Percentiles rank a stretch among this genome's conserved stretches.
Conservation (phyloP, 2,113 vertebrate genomes). For the Zingel zingel region DNA sequence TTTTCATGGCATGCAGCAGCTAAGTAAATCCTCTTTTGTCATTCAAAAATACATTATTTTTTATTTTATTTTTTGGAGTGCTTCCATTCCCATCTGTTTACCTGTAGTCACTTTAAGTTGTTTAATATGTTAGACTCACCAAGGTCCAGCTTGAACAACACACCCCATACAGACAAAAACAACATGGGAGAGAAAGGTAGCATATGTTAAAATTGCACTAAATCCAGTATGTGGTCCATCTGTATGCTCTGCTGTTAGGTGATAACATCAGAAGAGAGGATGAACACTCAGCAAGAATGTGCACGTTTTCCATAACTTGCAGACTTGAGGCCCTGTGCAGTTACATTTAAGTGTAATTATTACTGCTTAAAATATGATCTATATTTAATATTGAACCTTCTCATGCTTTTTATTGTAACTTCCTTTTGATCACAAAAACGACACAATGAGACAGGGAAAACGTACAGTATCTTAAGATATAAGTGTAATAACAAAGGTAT, state of each 20-base stretch:
- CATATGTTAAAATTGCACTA: conserved; percentile 36
- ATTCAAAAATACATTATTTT: background rate
- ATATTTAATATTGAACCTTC: background rate
- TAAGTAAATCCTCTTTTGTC: background rate
- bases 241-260: conserved; percentile 46
- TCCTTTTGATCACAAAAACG: background rate
- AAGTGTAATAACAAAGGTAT: background rate
- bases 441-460: background rate
- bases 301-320: background rate
- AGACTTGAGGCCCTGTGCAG: background rate
- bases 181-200: conserved; percentile 19
- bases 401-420: background rate
- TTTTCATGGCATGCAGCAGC: background rate
- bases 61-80: background rate
- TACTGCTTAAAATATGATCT: background rate
- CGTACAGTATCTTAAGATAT: background rate
- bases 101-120: background rate
- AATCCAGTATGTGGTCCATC: conserved; percentile 52
- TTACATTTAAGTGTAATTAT: background rate
- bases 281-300: conserved; percentile 53
- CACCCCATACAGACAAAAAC: conserved; percentile 19
- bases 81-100: background rate
- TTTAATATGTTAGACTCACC: background rate
- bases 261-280: conserved; percentile 42
- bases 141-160: conserved; percentile 19